These are phyloP conservation scores for Sycophila sp. DNA, from an alignment of 1,140 invertebrate species.

Conservation along the genomic window DNA sequence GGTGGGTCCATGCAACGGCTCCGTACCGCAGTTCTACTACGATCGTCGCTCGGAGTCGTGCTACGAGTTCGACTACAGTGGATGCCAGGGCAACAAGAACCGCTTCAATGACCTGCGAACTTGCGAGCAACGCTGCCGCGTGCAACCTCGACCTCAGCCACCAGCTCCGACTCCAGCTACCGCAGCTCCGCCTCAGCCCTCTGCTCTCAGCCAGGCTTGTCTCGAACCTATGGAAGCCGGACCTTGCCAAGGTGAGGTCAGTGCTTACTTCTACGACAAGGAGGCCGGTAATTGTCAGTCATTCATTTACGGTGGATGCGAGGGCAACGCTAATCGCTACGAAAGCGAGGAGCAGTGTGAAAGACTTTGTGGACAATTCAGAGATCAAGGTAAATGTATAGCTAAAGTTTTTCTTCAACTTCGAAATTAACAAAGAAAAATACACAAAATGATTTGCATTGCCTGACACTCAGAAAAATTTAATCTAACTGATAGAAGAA, in stretches of 20 bases:
- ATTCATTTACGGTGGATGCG: conserved; percentile 85
- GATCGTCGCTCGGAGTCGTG: conserved; percentile 74
- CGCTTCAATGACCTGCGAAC: conserved; percentile 66
- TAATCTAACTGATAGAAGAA: too few relatives aligned
- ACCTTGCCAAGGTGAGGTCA: conserved; percentile 74
- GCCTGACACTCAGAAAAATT: too few relatives aligned
- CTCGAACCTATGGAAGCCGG: conserved; percentile 73
- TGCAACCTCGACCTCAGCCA: conserved; percentile 43
- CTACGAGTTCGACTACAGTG: conserved; percentile 75
- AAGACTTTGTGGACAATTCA: conserved; percentile 78
- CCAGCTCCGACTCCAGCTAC: not conserved
- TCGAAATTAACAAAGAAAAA: too few relatives aligned
- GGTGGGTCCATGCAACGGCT: conserved; percentile 77
- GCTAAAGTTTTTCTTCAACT: conserved; percentile 31
- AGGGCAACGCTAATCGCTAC: conserved; percentile 86
- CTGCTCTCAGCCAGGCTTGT: conserved; percentile 67
- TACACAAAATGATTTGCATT: too few relatives aligned
- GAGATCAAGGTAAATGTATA: conserved; percentile 71
- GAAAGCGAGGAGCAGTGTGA: conserved; percentile 83
- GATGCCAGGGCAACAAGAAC: conserved; percentile 79
- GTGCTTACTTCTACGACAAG: conserved; percentile 81
- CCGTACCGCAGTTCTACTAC: conserved; percentile 79
- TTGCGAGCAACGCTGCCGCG: conserved; percentile 62
- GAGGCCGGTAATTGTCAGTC: conserved; percentile 70
- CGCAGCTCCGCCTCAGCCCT: conserved; percentile 4